Base-by-base conservation (phyloP, 2,888 invertebrate genomes). In the Mesorhabditis spiculigera region DNA sequence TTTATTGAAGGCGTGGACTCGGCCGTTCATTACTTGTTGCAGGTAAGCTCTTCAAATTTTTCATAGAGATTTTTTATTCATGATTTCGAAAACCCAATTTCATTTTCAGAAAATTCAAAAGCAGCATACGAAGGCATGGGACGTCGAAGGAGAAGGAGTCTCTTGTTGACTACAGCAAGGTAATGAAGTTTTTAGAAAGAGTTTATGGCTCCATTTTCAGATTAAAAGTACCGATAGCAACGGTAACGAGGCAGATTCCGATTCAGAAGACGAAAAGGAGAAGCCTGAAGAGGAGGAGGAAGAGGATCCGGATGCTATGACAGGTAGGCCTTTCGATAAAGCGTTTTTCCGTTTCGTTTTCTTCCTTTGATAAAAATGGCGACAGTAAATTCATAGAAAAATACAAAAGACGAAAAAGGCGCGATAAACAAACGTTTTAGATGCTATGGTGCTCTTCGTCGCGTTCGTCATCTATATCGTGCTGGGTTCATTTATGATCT, bases 401-500 rank as follows among this genome's bases (percentile, higher is more conserved):
- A n/a, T 70, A 43, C 45, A n/a, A 28, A 4, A 68, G 4, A n/a
- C 64, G 5, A 4, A 68, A 10, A 50, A 68, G 43, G 69, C 72
- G 61, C 72, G 69, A 69, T 70, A 41, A 71, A 74, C 8, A 50
- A 1, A 50, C 8, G 1, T 63, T 28, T 8, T n/a, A 63, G 80
- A 79, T 42, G 79, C 80, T 6, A 63, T 81, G 10, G 73, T 79
- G 6, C 73, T 83, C 5, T 82, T 83, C 67, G 42, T 83, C 5
- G 79, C 80, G 4, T 83, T 83, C 69, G 71, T 83, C n/a, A 45
- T 83, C 61, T 83, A 83, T 71, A 79, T 82, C 61, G 74, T 81
- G 43, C 69, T 77, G 68, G 83, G 83, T 28, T 81, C 81, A 4
- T 65, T 83, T 13, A 70, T 81, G 42, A 83, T 83, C 45, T 76